phyloP scores from a whole-genome alignment of 2,113 vertebrate genomes.

The Toxotes chatareus region DNA sequence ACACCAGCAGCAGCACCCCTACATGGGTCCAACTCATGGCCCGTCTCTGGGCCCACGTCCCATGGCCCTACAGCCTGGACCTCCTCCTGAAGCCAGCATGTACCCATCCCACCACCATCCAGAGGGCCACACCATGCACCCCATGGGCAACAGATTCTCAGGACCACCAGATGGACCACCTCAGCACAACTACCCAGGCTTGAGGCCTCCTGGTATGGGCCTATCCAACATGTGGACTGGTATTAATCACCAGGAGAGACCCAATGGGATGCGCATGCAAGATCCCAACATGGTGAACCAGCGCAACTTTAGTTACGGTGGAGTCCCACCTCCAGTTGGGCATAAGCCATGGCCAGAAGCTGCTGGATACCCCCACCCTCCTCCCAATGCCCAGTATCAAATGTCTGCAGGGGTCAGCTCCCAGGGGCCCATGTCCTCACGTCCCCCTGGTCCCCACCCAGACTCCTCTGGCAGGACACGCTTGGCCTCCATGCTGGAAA shows the following conservation, averaged over 20 bases:
- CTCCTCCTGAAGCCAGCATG: slow-evolving; percentile 85
- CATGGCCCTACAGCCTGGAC: slow-evolving; percentile 85
- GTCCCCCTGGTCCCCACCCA: slow-evolving; percentile 62
- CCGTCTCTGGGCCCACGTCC: slow-evolving; percentile 86
- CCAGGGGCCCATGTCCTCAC: slow-evolving; percentile 52
- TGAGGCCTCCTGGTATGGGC: slow-evolving; percentile 86
- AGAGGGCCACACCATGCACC: slow-evolving; percentile 74
- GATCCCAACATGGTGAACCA: slow-evolving; percentile 79
- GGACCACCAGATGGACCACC: slow-evolving; percentile 84
- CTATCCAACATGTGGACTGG: slow-evolving; percentile 88
- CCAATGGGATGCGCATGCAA: slow-evolving; percentile 71
- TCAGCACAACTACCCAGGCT: slow-evolving; percentile 84
- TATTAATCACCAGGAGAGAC: slow-evolving; percentile 83
- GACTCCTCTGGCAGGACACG: slow-evolving; percentile 83
- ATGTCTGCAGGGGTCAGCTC: slow-evolving; percentile 80
- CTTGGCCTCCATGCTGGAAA: slow-evolving; percentile 96
- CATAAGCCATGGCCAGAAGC: slow-evolving; percentile 90
- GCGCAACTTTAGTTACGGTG: slow-evolving; percentile 80
- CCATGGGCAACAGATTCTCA: slow-evolving; percentile 77
- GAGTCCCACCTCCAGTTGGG: slow-evolving; percentile 85
- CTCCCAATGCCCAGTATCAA: slow-evolving; percentile 85
- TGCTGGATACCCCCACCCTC: slow-evolving; percentile 87
- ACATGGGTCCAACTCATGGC: slow-evolving; percentile 86
- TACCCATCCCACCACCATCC: slow-evolving; percentile 83
- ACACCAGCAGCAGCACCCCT: slow-evolving; percentile 82